Conservation (phyloP, 2,113 vertebrate genomes). For the Glaucomys volans region DNA sequence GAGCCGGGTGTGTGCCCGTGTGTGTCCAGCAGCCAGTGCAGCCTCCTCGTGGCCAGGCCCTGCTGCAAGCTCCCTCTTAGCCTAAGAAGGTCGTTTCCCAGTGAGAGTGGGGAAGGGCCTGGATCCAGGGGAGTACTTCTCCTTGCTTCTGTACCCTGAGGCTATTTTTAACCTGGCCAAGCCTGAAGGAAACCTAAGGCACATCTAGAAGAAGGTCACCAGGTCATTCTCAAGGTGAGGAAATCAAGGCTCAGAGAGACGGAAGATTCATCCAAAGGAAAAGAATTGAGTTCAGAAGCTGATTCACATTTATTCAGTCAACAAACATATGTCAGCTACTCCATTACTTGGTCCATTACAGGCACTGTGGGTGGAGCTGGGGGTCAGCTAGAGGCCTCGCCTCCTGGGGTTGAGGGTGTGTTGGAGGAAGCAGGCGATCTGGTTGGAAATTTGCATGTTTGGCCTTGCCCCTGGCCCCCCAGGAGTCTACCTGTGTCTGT, state of each 20-base stretch:
- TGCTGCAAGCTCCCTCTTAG: accelerated
- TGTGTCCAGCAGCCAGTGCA: accelerated
- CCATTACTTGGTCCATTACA: too few relatives aligned
- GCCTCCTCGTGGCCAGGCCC: accelerated
- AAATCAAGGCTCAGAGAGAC: neutral
- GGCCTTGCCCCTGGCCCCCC: accelerated
- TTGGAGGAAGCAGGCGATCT: neutral
- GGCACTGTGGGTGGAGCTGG: neutral
- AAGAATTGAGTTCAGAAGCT: neutral
- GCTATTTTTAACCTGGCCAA: neutral
- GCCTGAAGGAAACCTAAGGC: neutral
- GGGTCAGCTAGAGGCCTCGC: neutral
- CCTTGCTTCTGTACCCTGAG: neutral
- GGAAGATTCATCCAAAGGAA: neutral
- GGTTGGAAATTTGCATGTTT: neutral
- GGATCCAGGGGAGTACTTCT: neutral
- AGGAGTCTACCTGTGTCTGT: neutral
- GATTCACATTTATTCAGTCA: neutral
- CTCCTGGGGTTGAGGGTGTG: accelerated
- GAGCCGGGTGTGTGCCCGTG: too few relatives aligned
- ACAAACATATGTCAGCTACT: neutral
- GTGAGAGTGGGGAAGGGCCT: neutral
- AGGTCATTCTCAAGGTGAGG: neutral
- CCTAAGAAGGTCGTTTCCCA: neutral
- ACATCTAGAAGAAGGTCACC: neutral